Evolutionary conservation across 2,888 invertebrate genomes (phyloP).

Genomic region (Dascillus cervinus): DNA sequence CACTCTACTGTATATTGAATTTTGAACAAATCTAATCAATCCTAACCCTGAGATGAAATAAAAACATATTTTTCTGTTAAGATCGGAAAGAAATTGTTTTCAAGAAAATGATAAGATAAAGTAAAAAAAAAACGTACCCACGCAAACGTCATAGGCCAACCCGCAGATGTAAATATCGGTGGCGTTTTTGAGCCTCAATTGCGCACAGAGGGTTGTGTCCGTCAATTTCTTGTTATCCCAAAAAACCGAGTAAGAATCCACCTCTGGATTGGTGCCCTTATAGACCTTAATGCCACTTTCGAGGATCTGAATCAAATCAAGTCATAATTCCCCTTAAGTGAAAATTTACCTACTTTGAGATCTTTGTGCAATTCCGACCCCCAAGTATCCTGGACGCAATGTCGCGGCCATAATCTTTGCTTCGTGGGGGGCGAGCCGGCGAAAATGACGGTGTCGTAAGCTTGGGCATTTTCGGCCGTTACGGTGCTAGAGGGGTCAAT

Average conservation of each 20-base stretch:
- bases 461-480: slow-evolving; percentile 65
- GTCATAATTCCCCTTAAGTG: neutral
- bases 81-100: too few species aligned
- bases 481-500: slow-evolving; percentile 68
- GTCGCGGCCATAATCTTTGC: slow-evolving; percentile 91
- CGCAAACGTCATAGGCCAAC: slow-evolving; percentile 92
- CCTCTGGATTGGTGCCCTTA: slow-evolving; percentile 89
- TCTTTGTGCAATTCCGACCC: slow-evolving; percentile 90
- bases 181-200: slow-evolving; percentile 69
- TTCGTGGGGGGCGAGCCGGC: slow-evolving; percentile 76
- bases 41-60: too few species aligned
- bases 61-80: too few species aligned
- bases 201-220: slow-evolving; percentile 75
- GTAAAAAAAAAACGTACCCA: slow-evolving; percentile 51
- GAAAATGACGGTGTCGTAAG: slow-evolving; percentile 90
- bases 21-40: too few species aligned
- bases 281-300: slow-evolving; percentile 74
- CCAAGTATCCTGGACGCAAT: slow-evolving; percentile 94
- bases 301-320: slow-evolving; percentile 48
- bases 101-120: slow-evolving; percentile 5
- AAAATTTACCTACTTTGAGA: slow-evolving; percentile 54
- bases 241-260: slow-evolving; percentile 97
- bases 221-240: slow-evolving; percentile 94
- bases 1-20: too few species aligned
- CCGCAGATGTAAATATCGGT: slow-evolving; percentile 94